phyloP scores from a whole-genome alignment of 1,140 invertebrate genomes.

The Zeugodacus cucurbitae region DNA sequence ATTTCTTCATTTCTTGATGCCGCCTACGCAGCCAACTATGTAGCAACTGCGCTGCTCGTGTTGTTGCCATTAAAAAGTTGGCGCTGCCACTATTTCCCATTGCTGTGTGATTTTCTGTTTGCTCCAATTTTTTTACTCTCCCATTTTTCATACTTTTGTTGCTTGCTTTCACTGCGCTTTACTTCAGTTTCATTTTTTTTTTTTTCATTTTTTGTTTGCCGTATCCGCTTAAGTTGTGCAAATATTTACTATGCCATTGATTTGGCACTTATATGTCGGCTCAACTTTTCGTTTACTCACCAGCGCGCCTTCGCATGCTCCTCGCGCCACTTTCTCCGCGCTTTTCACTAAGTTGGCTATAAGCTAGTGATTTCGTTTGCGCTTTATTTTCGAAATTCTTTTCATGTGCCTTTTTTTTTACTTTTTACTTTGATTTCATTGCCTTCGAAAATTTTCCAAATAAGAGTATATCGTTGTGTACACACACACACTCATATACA shows the following conservation, averaged over 20 bases:
- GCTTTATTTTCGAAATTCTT: conserved; percentile 28
- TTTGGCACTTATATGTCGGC: conserved; percentile 60
- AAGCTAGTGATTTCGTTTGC: background rate
- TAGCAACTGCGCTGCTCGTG: background rate
- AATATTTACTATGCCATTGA: conserved; percentile 65
- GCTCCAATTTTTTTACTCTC: background rate
- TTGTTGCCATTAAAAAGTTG: background rate
- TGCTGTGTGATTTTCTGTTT: background rate
- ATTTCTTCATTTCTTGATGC: background rate
- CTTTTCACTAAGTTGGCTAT: background rate
- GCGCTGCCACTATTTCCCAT: background rate
- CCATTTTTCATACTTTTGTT: background rate
- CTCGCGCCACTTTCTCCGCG: background rate
- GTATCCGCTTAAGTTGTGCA: conserved; percentile 60
- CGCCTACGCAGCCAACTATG: background rate
- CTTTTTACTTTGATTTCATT: conserved; percentile 50
- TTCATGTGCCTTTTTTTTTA: conserved; percentile 37
- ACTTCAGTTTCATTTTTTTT: background rate
- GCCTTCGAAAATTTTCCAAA: conserved; percentile 47
- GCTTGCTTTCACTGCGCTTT: conserved; percentile 2
- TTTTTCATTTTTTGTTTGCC: conserved; percentile 41
- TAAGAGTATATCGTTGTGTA: background rate
- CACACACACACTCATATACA: background rate
- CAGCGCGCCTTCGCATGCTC: background rate
- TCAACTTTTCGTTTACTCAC: conserved; percentile 45